Base-by-base conservation (phyloP, 2,888 invertebrate genomes). In the Dascillus cervinus region DNA sequence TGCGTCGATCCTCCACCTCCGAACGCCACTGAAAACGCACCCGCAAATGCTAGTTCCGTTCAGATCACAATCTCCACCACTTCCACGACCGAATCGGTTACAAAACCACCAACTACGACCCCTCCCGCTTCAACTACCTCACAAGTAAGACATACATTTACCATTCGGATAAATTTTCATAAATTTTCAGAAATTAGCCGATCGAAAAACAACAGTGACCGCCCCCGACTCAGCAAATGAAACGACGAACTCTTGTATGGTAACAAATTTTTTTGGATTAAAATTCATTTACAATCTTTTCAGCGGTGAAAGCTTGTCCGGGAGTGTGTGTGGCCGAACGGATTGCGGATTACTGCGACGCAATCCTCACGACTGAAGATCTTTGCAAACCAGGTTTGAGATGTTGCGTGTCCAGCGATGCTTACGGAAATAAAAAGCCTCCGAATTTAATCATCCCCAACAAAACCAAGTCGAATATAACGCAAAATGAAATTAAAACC, bases 321-420 rank as follows among this genome's bases (percentile, higher is more conserved):
- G 89, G 90, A 3, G 82, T 88, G 4, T 91, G 91, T 55, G 86
- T 90, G 32, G 80, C 83, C 11, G 79, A 84, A 29, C 70, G 81
- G 12, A 79, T 90, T 38, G 80, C 87, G 0, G 79, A 82, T 54
- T 90, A 90, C 60, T 91, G 91, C 58, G 87, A 89, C 52, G 88
- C 87, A 0, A 84, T 88, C 47, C 66, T 89, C 27, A 79, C 80
- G 27, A 75, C 79, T 2, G 70, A 74, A 17, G 77, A 75, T 14
- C 70, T 88, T 2, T 90, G 91, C 60, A 79, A 81, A 47, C 64
- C 75, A 9, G 83, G 82, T 1, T 70, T 82, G 36, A 75, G 79
- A 34, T 91, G 91, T 64, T 91, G 91, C 63, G 86, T 89, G 2
- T 78, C 82, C 8, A 72, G 78, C 41, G 84, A 87, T 49, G 72